A percentile compares a stretch with the other conserved stretches of the same genome.
These are phyloP conservation scores for Proteles cristata DNA, from an alignment of 2,113 vertebrate species.

Conservation along the genomic window DNA sequence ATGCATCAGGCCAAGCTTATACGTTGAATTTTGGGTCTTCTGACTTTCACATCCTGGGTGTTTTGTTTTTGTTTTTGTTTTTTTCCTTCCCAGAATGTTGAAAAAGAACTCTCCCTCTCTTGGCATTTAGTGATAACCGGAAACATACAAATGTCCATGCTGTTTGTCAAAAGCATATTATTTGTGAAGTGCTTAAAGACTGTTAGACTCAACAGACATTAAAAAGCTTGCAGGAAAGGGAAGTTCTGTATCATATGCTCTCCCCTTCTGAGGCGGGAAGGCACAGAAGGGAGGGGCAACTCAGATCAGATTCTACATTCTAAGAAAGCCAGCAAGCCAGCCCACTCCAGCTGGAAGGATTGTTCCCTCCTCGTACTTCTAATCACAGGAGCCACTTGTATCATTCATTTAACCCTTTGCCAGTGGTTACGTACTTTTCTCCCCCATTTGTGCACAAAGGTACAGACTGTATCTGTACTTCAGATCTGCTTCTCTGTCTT, in stretches of 20 bases:
- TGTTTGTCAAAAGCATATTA: slow-evolving; percentile 2
- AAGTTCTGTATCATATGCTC: not conserved
- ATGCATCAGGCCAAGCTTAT: not conserved
- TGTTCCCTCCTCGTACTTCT: not conserved
- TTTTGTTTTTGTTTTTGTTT: not conserved
- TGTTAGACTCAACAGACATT: not conserved
- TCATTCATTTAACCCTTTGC: not conserved
- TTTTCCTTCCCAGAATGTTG: not conserved
- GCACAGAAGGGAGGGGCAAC: not conserved
- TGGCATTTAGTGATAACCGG: not conserved
- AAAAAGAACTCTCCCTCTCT: not conserved
- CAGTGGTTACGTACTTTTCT: not conserved
- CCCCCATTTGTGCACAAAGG: not conserved
- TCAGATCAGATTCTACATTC: not conserved
- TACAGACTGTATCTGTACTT: not conserved
- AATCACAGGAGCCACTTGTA: not conserved
- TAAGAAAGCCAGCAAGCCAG: not conserved
- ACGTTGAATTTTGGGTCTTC: not conserved
- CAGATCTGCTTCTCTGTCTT: not conserved
- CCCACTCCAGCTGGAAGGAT: not conserved
- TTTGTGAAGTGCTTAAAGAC: slow-evolving; percentile 18
- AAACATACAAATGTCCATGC: not conserved
- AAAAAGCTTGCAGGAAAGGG: not conserved
- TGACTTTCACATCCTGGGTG: not conserved
- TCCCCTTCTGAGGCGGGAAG: not conserved